A percentile compares a stretch with the other conserved stretches of the same genome.
phyloP scores from a whole-genome alignment of 2,797 vertebrate species.

The Urosaurus nigricauda region DNA sequence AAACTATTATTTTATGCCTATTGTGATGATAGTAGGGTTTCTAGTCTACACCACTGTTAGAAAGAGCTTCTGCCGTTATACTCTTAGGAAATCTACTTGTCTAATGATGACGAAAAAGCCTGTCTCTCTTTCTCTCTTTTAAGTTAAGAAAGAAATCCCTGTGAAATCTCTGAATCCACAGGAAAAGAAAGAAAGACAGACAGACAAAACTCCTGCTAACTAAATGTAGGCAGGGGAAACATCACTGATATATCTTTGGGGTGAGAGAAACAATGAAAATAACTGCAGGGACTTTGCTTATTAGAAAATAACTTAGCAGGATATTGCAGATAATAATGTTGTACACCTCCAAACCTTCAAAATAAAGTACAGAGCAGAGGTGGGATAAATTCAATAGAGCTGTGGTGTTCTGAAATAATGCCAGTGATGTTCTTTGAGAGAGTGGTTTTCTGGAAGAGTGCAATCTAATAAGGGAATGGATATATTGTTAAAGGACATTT shows the following conservation, averaged over 20 bases:
- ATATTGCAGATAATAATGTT: slow-evolving; percentile 1
- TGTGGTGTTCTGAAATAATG: neutral
- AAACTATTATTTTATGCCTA: slow-evolving; percentile 49
- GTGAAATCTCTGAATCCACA: neutral
- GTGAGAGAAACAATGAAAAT: neutral
- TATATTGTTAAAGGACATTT: neutral
- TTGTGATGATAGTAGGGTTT: slow-evolving; percentile 55
- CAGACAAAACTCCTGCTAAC: slow-evolving; percentile 3
- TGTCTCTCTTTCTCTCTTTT: neutral
- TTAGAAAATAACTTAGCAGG: slow-evolving; percentile 13
- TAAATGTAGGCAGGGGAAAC: slow-evolving; percentile 25
- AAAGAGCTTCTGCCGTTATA: slow-evolving; percentile 42
- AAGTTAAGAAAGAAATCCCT: slow-evolving; percentile 4
- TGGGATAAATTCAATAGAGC: neutral
- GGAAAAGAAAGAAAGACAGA: neutral
- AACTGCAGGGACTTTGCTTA: slow-evolving; percentile 2
- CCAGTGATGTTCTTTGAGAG: neutral
- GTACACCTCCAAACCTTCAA: neutral
- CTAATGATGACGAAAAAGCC: slow-evolving; percentile 42
- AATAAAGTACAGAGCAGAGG: neutral
- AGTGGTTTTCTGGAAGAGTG: slow-evolving; percentile 16
- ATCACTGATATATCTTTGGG: slow-evolving; percentile 3
- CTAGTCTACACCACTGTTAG: slow-evolving; percentile 46
- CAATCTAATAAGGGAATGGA: neutral
- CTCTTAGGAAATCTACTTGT: slow-evolving; percentile 37